Conservation (phyloP, 1,140 invertebrate genomes). For the Rhagoletis pomonella region DNA sequence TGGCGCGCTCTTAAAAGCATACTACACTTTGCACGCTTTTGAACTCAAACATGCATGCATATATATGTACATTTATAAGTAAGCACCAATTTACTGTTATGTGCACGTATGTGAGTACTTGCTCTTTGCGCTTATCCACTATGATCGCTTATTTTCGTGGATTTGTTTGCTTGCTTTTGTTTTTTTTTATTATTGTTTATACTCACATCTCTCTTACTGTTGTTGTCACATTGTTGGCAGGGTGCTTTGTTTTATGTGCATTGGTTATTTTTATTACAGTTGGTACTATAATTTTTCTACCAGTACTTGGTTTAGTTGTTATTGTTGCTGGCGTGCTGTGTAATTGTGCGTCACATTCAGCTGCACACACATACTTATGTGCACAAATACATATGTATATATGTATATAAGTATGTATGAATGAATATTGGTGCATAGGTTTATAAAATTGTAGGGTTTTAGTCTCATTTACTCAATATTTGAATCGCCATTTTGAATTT, state of each 20-base stretch:
- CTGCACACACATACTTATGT: background rate
- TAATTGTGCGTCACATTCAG: slow-evolving; percentile 13
- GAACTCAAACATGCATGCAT: too few species aligned
- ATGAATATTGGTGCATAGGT: too few species aligned
- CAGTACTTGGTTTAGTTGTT: background rate
- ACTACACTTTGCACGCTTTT: background rate
- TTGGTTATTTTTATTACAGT: too few species aligned
- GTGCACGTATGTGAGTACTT: background rate
- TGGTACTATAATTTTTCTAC: too few species aligned
- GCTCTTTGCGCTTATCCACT: background rate
- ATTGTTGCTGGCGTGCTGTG: background rate
- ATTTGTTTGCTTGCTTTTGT: slow-evolving; percentile 15
- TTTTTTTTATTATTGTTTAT: background rate
- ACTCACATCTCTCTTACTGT: background rate
- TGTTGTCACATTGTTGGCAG: background rate
- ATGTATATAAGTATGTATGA: too few species aligned
- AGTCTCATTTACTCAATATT: too few species aligned
- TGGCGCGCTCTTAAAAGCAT: background rate
- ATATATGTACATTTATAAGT: background rate
- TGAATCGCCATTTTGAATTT: too few species aligned
- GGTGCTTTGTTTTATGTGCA: background rate
- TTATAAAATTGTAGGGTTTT: too few species aligned
- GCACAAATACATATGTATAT: background rate
- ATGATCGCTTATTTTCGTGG: background rate
- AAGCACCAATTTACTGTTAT: background rate